phyloP scores from a whole-genome alignment of 2,113 vertebrate species.

The Pelusios castaneus region DNA sequence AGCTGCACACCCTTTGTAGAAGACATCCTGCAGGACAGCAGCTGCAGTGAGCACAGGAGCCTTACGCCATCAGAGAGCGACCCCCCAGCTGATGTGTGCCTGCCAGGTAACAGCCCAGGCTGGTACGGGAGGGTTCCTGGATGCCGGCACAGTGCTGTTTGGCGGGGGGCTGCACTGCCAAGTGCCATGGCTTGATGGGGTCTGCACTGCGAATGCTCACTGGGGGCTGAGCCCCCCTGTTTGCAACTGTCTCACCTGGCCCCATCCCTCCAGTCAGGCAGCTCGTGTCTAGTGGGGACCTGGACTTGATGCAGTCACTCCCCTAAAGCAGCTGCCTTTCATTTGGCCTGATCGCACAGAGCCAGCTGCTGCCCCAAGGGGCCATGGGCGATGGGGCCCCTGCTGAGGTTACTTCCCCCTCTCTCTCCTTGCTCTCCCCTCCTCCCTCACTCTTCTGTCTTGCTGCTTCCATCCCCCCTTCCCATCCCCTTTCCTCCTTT shows the following conservation, averaged over 20 bases:
- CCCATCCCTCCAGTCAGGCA: not conserved
- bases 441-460: conserved; percentile 42
- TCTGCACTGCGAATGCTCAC: not conserved
- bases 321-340: fast-evolving
- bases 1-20: conserved; percentile 81
- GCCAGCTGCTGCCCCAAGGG: not conserved
- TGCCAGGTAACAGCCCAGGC: conserved; percentile 74
- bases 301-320: too few species aligned
- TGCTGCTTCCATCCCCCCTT: not conserved
- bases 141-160: fast-evolving
- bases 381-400: not conserved
- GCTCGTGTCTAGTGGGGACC: not conserved
- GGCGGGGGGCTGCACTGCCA: too few species aligned
- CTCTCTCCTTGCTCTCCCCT: not conserved
- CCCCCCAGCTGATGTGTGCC: conserved; percentile 79
- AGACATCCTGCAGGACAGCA: conserved; percentile 86
- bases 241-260: fast-evolving
- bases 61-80: conserved; percentile 81
- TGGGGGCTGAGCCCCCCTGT: fast-evolving
- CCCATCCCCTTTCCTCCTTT: conserved; percentile 26
- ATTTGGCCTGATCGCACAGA: not conserved
- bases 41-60: conserved; percentile 81
- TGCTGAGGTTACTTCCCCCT: not conserved
- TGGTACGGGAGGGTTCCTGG: fast-evolving
- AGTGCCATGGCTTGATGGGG: fast-evolving